Conservation (phyloP, 2,113 vertebrate genomes). For the Brienomyrus brachyistius region DNA sequence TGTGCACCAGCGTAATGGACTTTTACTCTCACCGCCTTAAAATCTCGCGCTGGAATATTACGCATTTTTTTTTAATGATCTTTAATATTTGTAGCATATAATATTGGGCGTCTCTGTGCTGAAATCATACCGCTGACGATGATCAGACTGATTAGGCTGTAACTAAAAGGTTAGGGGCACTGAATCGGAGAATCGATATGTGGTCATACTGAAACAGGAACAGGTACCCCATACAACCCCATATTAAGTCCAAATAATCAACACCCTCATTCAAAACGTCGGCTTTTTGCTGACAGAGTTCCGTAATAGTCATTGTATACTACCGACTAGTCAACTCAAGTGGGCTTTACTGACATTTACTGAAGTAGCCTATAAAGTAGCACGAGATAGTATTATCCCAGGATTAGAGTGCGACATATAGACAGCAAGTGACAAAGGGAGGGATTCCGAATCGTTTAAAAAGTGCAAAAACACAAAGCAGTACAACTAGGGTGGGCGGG, state of each 20-base stretch:
- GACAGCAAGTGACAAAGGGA: neutral
- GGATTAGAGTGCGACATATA: neutral
- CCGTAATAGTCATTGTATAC: neutral
- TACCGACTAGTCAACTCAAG: neutral
- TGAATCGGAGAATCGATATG: neutral
- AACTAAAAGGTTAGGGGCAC: neutral
- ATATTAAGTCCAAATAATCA: neutral
- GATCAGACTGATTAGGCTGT: neutral
- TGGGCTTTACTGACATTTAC: neutral
- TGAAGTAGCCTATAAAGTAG: neutral
- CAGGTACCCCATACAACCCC: neutral
- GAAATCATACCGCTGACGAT: neutral
- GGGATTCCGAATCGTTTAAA: neutral
- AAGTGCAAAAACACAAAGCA: neutral
- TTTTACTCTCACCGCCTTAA: neutral
- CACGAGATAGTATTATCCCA: neutral
- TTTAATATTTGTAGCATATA: neutral
- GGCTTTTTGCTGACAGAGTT: neutral
- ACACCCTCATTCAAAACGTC: neutral
- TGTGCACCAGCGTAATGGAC: neutral
- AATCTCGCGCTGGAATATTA: neutral
- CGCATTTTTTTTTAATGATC: neutral
- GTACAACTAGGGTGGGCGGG: neutral
- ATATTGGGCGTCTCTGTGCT: neutral
- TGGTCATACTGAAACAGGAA: neutral